Percentiles rank a stretch among this genome's conserved stretches.
These are phyloP conservation scores for Eupeodes corollae DNA, from an alignment of 1,140 invertebrate species.

Conservation along the genomic window DNA sequence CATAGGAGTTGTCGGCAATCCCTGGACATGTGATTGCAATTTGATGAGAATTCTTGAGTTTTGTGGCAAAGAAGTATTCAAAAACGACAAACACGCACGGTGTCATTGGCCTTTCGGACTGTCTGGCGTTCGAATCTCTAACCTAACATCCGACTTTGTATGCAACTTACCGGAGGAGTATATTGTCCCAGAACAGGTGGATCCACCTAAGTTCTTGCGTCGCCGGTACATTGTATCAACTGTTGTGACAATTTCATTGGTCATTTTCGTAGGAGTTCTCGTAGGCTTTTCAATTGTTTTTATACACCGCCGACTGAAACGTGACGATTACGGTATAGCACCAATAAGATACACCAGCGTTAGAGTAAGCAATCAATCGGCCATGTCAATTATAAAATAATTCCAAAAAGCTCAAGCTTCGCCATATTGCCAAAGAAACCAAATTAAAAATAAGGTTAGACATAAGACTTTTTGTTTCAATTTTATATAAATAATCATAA, in stretches of 20 bases:
- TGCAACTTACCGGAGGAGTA: slow-evolving; percentile 29
- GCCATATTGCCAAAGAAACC: no score
- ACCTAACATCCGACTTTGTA: slow-evolving; percentile 21
- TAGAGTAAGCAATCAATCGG: slow-evolving; percentile 29
- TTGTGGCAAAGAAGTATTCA: slow-evolving; percentile 2
- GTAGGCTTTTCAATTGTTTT: slow-evolving; percentile 30
- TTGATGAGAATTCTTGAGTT: slow-evolving; percentile 18
- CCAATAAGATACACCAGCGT: slow-evolving; percentile 35
- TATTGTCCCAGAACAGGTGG: slow-evolving; percentile 21
- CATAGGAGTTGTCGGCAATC: slow-evolving; percentile 44
- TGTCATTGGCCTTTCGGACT: slow-evolving; percentile 29
- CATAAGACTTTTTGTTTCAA: no score
- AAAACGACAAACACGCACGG: slow-evolving; percentile 11
- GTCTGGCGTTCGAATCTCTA: slow-evolving; percentile 18
- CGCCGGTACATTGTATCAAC: slow-evolving; percentile 30
- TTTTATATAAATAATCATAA: no score
- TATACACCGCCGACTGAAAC: slow-evolving; percentile 26
- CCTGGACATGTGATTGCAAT: slow-evolving; percentile 48
- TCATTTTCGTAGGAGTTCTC: slow-evolving; percentile 26
- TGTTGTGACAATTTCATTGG: slow-evolving; percentile 25
- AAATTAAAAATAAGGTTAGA: no score
- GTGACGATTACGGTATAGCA: slow-evolving; percentile 28
- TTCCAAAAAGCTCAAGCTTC: no score
- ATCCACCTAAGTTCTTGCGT: slow-evolving; percentile 27
- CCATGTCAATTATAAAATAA: slow-evolving; percentile 3